These are phyloP conservation scores for Anoplophora glabripennis DNA, from an alignment of 1,140 invertebrate genomes.

Conservation along the genomic window DNA sequence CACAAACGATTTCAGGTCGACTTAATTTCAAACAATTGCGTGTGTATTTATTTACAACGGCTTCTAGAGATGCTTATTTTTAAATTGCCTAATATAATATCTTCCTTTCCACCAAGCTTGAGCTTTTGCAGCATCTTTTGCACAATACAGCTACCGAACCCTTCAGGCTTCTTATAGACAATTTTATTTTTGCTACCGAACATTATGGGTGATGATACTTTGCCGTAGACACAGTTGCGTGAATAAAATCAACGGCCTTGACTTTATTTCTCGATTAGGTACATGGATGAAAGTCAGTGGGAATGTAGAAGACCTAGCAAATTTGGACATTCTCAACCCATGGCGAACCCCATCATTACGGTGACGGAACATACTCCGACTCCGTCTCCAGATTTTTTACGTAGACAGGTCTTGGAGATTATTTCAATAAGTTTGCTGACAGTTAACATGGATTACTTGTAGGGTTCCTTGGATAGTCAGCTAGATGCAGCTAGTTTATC, in stretches of 20 bases:
- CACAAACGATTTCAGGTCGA: no score
- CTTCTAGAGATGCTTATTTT: slow-evolving; percentile 3
- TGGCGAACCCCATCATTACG: slow-evolving; percentile 89
- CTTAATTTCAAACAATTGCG: background rate
- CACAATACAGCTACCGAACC: no score
- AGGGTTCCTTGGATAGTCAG: slow-evolving; percentile 79
- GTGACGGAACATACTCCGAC: slow-evolving; percentile 92
- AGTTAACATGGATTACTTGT: no score
- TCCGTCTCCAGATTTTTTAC: slow-evolving; percentile 79
- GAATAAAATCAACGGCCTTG: background rate
- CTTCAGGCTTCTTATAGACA: no score
- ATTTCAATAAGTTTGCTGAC: no score
- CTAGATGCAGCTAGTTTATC: slow-evolving; percentile 70
- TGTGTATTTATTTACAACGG: background rate
- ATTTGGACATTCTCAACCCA: slow-evolving; percentile 33
- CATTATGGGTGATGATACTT: background rate
- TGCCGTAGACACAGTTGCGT: background rate
- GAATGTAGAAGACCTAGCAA: slow-evolving; percentile 52
- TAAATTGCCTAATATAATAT: slow-evolving; percentile 16
- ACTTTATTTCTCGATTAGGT: slow-evolving; percentile 48
- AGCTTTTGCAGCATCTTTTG: no score
- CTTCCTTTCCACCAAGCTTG: slow-evolving; percentile 1
- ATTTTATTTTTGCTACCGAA: no score
- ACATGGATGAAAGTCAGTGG: slow-evolving; percentile 59
- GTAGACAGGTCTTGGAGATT: slow-evolving; percentile 61